Base-by-base conservation (phyloP, 2,113 vertebrate genomes). In the Entelurus aequoreus region DNA sequence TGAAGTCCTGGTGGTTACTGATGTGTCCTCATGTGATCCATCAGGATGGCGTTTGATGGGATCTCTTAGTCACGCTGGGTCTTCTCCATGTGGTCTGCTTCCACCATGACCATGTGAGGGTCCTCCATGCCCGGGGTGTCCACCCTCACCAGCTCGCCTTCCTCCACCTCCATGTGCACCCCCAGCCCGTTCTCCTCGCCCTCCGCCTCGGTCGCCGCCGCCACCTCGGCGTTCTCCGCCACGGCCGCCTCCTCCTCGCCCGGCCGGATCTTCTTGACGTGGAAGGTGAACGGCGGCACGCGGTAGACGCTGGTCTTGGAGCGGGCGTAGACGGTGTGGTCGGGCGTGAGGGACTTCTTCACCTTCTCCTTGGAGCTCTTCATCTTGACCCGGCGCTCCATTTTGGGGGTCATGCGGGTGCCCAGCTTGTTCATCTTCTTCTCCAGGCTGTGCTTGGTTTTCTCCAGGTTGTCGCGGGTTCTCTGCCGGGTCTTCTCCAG, bases 241-340 rank as follows among this genome's bases (percentile, higher is more conserved):
- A 92, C 89, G 74, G 92, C 85, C 72, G 93, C 90, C 76, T 95
- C 96, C 64, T 89, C 92, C 77, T 92, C 90, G 0, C 95, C 97
- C 56, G 94, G 94, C 50, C 97, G 88, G 83, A 98, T 92, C 87
- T 99, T 99, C 92, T 99, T 99, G 50, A 99, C 97, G 0, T 96
- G 92, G 87, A 99, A 98, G 64, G 97, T 99, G 84, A 99, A 99
- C 4, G 97, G 97, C 0, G 95, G 95, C 66, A 99, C 96, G 49
- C 94, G 96, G 90, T 99, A 99, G 68, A 98, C 93, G 0, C 92
- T 91, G 0, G 92, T 93, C 90, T 95, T 97, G 77, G 94, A 94
- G 74, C 95, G 93, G 49, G 94, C 91, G 0, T 95, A 92, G 40
- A 93, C 78, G 9, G 88, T 86, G 79, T 96, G 94, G 82, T 95